Evolutionary conservation across 2,888 invertebrate genomes (phyloP).

Genomic region (Phorcus lineatus): DNA sequence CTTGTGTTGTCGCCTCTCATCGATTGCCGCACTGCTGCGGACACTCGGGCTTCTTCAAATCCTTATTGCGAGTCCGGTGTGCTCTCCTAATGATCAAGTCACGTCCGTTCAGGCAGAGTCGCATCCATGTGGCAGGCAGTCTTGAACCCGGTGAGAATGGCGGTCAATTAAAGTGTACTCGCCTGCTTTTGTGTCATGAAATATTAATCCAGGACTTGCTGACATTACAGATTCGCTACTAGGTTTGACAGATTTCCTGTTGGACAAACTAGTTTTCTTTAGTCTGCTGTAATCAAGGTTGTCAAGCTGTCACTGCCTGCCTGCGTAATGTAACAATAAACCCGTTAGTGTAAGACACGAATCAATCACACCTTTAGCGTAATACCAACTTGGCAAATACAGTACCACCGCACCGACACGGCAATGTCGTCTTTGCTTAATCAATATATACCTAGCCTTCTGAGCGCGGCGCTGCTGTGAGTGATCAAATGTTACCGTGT

Average conservation of each 20-base stretch:
- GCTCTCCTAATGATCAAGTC: too few species aligned
- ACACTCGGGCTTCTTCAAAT: not conserved
- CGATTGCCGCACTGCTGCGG: not conserved
- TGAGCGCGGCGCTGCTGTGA: not conserved
- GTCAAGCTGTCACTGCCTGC: not conserved
- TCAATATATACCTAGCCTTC: not conserved
- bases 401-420: not conserved
- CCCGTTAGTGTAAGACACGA: not conserved
- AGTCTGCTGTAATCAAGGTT: too few species aligned
- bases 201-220: not conserved
- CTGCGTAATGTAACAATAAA: not conserved
- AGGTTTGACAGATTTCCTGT: too few species aligned
- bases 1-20: not conserved
- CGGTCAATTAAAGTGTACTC: too few species aligned
- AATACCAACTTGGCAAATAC: not conserved
- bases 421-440: not conserved
- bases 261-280: too few species aligned
- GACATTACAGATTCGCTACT: not conserved
- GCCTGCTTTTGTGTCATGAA: too few species aligned
- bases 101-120: too few species aligned
- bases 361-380: conserved; percentile 1
- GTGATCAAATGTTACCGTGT: not conserved
- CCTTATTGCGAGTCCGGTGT: too few species aligned
- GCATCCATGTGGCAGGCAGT: too few species aligned
- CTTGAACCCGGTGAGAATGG: too few species aligned